Base-by-base conservation (phyloP, 2,888 invertebrate species). In the Ectemnius continuus region DNA sequence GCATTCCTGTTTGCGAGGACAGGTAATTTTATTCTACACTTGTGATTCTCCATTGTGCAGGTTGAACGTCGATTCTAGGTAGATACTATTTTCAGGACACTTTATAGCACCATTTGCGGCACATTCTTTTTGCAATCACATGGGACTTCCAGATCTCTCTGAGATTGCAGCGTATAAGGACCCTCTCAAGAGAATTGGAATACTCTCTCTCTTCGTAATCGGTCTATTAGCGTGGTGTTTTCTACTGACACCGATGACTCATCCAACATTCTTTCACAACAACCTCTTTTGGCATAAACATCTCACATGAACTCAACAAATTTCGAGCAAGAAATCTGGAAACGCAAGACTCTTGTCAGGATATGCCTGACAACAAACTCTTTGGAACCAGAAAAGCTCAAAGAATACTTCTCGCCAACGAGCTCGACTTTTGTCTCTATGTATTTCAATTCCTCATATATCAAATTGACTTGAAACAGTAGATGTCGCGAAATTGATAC, bases 81-180 rank as follows among this genome's bases (percentile, higher is more conserved):
- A 48, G 52, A 59, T 36, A 28, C 46, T 16, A 73, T 67, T 91
- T 91, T 28, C 92, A 94, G 97, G 98, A 48, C 98, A 98, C 90
- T 94, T 98, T 84, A 92, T 95, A 18, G 97, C 98, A 0, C 96
- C 97, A 2, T 94, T 98, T 83, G 91, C 97, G 16, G 97, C 96
- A 1, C 99, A 99, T 91, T 95, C 97, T 46, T 98, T 98, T 91
- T 99, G 99, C 91, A 99, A 99, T 91, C 96, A 97, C 91, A 98
- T 99, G 97, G 98, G 98, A 6, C 96, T 98, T 88, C 98, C 98
- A 0, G 96, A 98, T 90, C 93, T 98, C 79, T 92, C 93, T 2
- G 97, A 96, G 88, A 91, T 96, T 3, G 88, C 93, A 73, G 93
- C 93, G 23, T 94, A 93, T 84, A 91, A 92, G 80, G 91, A 92